These are phyloP conservation scores for Subanguina moxae DNA, from an alignment of 1,140 invertebrate species.

Conservation along the genomic window DNA sequence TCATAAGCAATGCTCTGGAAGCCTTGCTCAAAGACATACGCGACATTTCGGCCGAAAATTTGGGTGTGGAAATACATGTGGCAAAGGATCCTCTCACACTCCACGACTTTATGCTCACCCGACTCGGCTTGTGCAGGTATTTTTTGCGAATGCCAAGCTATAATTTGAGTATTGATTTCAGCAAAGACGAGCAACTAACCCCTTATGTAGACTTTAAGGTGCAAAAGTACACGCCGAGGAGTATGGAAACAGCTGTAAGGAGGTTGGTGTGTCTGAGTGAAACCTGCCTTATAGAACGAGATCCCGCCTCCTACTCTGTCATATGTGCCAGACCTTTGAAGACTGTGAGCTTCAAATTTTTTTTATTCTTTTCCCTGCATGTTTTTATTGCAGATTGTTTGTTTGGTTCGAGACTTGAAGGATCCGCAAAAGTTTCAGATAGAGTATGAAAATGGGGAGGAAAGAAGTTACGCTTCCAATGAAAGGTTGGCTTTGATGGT, in stretches of 20 bases:
- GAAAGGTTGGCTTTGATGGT: conserved; percentile 69
- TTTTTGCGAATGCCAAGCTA: too few species aligned
- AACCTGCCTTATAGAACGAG: conserved; percentile 87
- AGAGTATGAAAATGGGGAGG: conserved; percentile 86
- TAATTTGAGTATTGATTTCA: conserved; percentile 64
- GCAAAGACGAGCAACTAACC: conserved; percentile 79
- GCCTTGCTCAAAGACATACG: conserved; percentile 79
- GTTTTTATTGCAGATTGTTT: conserved; percentile 66
- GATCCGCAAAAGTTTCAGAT: conserved; percentile 90
- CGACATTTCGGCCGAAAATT: conserved; percentile 72
- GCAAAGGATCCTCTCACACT: conserved; percentile 75
- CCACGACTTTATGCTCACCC: conserved; percentile 76
- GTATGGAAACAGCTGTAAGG: conserved; percentile 62
- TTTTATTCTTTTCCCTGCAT: not conserved
- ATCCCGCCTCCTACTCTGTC: conserved; percentile 89
- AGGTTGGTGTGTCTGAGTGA: conserved; percentile 90
- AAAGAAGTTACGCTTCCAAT: conserved; percentile 78
- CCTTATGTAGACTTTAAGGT: conserved; percentile 86
- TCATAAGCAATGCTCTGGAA: conserved; percentile 76
- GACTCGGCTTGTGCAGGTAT: conserved; percentile 84
- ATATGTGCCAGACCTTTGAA: conserved; percentile 79
- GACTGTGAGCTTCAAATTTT: conserved; percentile 66
- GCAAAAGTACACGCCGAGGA: conserved; percentile 77
- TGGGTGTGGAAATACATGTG: conserved; percentile 78
- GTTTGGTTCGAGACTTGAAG: conserved; percentile 78